Conservation (phyloP, 2,113 vertebrate genomes). For the Oryzias curvinotus region DNA sequence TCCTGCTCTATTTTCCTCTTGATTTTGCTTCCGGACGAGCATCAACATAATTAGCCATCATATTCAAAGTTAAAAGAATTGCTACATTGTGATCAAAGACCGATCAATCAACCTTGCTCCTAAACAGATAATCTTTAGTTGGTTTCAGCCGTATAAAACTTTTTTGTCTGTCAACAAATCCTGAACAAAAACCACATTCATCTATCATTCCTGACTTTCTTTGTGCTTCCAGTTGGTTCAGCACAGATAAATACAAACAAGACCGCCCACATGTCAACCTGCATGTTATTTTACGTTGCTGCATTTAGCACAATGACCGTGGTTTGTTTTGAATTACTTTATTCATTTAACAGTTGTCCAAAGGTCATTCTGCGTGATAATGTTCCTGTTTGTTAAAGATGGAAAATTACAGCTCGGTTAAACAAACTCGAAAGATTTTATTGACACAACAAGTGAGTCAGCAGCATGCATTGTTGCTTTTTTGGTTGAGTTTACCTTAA, state of each 20-base stretch:
- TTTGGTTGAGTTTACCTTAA: too few relatives aligned
- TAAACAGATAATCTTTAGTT: neutral
- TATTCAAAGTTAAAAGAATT: neutral
- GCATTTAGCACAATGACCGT: neutral
- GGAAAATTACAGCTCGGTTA: too few relatives aligned
- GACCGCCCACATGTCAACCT: neutral
- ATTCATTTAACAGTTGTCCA: too few relatives aligned
- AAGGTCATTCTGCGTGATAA: too few relatives aligned
- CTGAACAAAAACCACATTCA: neutral
- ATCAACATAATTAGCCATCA: neutral
- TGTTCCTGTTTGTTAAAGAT: too few relatives aligned
- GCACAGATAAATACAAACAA: neutral
- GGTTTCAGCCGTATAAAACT: neutral
- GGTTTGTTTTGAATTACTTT: neutral
- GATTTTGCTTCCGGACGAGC: constrained; percentile 2
- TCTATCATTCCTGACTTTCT: neutral
- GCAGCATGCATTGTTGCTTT: too few relatives aligned
- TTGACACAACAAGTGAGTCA: too few relatives aligned
- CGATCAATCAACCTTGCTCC: neutral
- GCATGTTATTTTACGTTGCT: neutral
- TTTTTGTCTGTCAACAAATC: neutral
- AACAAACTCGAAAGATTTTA: too few relatives aligned
- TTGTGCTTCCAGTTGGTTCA: neutral
- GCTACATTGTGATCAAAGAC: neutral
- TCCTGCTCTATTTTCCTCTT: neutral